Conservation (phyloP, 2,113 vertebrate genomes). For the Amazona vittata region DNA sequence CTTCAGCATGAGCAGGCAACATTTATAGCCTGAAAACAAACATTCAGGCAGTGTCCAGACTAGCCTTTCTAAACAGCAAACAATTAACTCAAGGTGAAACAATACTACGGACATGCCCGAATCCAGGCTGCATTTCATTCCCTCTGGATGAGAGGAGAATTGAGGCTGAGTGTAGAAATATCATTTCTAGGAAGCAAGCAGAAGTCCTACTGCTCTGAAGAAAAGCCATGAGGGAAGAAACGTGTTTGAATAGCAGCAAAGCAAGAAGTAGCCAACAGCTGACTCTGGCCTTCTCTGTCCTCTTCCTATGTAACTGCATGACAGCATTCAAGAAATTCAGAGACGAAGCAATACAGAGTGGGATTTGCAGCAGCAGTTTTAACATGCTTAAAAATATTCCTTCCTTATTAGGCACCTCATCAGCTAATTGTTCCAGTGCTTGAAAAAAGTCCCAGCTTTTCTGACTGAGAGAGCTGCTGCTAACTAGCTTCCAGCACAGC, state of each 20-base stretch:
- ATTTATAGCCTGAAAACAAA: neutral
- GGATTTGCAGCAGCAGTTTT: neutral
- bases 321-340: neutral
- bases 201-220: neutral
- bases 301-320: fast-evolving
- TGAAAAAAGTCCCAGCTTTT: neutral
- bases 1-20: neutral
- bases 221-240: neutral
- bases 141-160: neutral
- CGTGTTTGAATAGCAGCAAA: neutral
- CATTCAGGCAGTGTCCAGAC: neutral
- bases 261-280: neutral
- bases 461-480: neutral
- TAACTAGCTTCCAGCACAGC: neutral
- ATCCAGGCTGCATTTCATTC: neutral
- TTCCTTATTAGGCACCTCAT: neutral
- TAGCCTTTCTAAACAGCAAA: neutral
- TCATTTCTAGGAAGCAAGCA: neutral
- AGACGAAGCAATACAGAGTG: neutral
- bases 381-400: neutral
- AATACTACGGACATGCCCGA: neutral
- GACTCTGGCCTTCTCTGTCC: neutral
- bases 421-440: neutral
- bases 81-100: neutral
- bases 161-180: neutral